A percentile compares a stretch with the other conserved stretches of the same genome.
Evolutionary conservation across 2,888 invertebrate species (phyloP).

Genomic region (Branchellion lobata): DNA sequence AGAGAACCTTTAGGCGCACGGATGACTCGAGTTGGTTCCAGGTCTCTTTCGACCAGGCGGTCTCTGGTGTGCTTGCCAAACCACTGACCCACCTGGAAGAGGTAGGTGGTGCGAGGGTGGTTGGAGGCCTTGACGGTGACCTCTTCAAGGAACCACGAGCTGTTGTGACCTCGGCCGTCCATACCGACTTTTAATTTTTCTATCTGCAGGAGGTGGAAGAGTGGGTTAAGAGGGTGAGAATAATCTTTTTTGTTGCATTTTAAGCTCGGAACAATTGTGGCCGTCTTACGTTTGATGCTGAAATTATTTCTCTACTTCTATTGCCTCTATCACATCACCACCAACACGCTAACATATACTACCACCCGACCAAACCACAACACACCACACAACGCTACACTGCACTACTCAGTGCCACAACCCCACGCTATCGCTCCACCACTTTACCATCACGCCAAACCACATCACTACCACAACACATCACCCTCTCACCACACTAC

Average conservation of each 20-base stretch:
- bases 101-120: not conserved
- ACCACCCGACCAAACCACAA: too few relatives aligned
- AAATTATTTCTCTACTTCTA: too few relatives aligned
- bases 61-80: not conserved
- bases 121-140: constrained; percentile 11
- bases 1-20: not conserved
- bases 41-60: not conserved
- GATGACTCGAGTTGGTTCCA: not conserved
- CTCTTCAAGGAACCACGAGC: constrained; percentile 23
- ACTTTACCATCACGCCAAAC: too few relatives aligned
- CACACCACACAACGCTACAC: too few relatives aligned
- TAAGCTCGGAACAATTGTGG: too few relatives aligned
- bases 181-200: constrained; percentile 24
- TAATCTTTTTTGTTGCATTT: not conserved
- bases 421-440: too few relatives aligned
- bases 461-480: too few relatives aligned
- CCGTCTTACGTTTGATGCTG: too few relatives aligned
- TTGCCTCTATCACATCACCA: not conserved
- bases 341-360: too few relatives aligned
- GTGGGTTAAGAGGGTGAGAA: not conserved
- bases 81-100: constrained; percentile 5
- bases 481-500: too few relatives aligned
- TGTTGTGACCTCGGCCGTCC: not conserved
- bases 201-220: constrained; percentile 4
- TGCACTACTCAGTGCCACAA: too few relatives aligned